These are phyloP conservation scores for Trachelus stipa DNA, from an alignment of 2,888 invertebrate genomes.

Conservation along the genomic window DNA sequence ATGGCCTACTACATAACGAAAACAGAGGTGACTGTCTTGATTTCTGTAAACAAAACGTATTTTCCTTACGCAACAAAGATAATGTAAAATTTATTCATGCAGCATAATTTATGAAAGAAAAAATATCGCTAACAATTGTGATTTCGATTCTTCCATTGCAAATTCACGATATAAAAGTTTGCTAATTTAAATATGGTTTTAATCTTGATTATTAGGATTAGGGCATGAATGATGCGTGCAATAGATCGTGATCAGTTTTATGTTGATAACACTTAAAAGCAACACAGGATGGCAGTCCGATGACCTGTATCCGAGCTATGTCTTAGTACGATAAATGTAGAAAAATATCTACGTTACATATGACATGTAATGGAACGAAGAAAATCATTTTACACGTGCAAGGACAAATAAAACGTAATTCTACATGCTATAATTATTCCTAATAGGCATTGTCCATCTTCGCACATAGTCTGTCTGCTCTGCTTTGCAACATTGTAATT, in stretches of 20 bases:
- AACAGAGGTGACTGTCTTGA: neutral
- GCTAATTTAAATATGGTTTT: neutral
- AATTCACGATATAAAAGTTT: neutral
- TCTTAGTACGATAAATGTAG: neutral
- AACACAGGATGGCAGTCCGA: neutral
- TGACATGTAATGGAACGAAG: neutral
- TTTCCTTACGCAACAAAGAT: neutral
- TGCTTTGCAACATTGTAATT: no score
- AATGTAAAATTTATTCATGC: neutral
- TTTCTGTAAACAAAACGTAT: neutral
- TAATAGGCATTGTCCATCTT: no score
- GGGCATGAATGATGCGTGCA: neutral
- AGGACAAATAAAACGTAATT: neutral
- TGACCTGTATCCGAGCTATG: neutral
- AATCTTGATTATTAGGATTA: neutral
- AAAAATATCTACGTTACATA: neutral
- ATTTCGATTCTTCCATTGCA: neutral
- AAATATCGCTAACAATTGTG: neutral
- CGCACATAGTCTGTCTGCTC: no score
- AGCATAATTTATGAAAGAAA: neutral
- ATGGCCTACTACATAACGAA: neutral
- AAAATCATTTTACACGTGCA: neutral
- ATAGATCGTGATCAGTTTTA: neutral
- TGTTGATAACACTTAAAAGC: neutral
- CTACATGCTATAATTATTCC: neutral